Evolutionary conservation across 2,113 vertebrate genomes (phyloP), one percentile per base, ranked within the genome.

Genomic region (Serilophus lunatus): DNA sequence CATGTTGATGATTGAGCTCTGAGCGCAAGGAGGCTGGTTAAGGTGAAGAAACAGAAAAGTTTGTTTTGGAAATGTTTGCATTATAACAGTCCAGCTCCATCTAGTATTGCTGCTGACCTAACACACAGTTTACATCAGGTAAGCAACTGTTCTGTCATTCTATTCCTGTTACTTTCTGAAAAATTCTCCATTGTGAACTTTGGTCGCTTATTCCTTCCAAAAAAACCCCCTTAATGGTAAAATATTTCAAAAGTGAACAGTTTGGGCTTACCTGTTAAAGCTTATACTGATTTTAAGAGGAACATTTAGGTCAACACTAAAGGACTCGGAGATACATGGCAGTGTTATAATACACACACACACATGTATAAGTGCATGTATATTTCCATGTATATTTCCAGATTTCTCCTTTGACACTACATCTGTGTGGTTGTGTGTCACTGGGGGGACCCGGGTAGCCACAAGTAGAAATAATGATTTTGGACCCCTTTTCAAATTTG

Each of bases 1-100:
- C 99, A 38, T 99, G 99, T 85, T 99, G 98, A 93, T 99, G 99
- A 93, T 99, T 99, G 83, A 99, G 95, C 97, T 99, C 99, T 33
- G 99, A 99, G 74, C 99, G 98, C 90, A 99, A 98, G 65, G 99
- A 99, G 36, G 99, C 99, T 99, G 82, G 72, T 47, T 86, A 63
- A 23, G 68, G 44, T 15, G 26, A 72, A 80, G 36, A 93, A 88
- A 94, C 36, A 75, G 26, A 92, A 59, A 82, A 33, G 31, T 38
- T 90, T 42, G 75, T 66, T 93, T 94, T 51, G 31, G 28, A 96
- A 38, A 25, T 20, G 28, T 50, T 88, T 79, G 64, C 17, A 13
- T 47, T 42, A 74, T 29, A 91, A 80, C 69, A 82, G 50, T 47
- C 33, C 42, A 79, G 57, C 45, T 83, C 20, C 12, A 9, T 25